Conservation (phyloP, 2,888 invertebrate genomes). For the Metacarcinus magister region DNA sequence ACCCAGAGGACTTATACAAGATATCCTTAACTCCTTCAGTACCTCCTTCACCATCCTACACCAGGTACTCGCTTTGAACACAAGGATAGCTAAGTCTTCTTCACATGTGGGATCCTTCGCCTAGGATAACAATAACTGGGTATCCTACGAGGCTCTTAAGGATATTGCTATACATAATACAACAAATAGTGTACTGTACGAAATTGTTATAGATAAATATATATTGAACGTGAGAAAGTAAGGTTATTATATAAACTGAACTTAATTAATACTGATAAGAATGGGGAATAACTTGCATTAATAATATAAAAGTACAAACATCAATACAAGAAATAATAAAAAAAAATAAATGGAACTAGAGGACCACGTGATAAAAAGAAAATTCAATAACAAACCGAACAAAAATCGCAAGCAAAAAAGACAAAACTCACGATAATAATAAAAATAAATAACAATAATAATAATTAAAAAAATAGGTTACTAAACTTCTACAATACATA, state of each 20-base stretch:
- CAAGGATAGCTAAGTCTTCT: too few relatives aligned
- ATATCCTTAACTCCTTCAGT: background rate
- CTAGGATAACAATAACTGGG: background rate
- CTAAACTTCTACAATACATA: background rate
- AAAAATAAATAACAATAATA: background rate
- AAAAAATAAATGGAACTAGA: background rate
- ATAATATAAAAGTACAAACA: background rate
- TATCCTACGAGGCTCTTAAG: background rate
- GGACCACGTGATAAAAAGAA: background rate
- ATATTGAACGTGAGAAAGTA: background rate
- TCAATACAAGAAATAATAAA: background rate
- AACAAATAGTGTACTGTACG: background rate
- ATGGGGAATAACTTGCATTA: background rate
- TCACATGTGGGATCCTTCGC: too few relatives aligned
- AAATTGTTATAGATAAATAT: background rate
- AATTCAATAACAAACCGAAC: too few relatives aligned
- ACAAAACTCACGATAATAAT: background rate
- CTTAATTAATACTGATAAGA: constrained; percentile 31
- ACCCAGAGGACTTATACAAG: too few relatives aligned
- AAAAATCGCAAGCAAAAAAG: background rate
- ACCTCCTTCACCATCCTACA: background rate
- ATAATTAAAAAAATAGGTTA: background rate
- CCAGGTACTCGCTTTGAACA: background rate
- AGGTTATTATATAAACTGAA: background rate
- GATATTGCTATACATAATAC: background rate